Conservation (phyloP, 1,140 invertebrate species). For the Leptonema lineaticorne region DNA sequence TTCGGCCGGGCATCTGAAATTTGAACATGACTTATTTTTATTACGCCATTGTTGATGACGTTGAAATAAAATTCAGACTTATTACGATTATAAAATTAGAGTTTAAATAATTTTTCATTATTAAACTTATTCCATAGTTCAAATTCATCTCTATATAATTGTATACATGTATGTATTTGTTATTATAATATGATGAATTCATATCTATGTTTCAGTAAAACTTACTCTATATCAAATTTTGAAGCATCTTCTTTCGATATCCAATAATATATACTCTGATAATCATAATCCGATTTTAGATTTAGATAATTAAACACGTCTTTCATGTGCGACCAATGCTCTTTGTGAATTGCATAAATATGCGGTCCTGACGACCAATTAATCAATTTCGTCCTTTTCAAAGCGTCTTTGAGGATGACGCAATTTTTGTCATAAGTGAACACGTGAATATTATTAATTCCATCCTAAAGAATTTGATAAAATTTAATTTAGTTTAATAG, state of each 20-base stretch:
- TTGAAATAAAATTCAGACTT: too few species aligned
- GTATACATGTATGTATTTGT: too few species aligned
- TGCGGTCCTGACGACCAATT: constrained; percentile 29
- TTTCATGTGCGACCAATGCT: constrained; percentile 36
- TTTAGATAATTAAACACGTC: constrained; percentile 24
- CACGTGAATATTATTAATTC: constrained; percentile 19
- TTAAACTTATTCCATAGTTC: background rate
- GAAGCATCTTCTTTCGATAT: constrained; percentile 36
- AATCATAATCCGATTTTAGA: constrained; percentile 30
- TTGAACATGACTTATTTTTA: constrained; percentile 5
- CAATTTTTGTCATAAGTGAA: constrained; percentile 35
- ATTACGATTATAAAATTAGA: constrained; percentile 1
- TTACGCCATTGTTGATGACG: background rate
- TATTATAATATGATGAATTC: too few species aligned
- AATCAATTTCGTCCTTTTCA: constrained; percentile 20
- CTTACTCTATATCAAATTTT: constrained; percentile 40
- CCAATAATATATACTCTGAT: constrained; percentile 36
- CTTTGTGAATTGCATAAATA: constrained; percentile 38
- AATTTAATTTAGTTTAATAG: too few species aligned
- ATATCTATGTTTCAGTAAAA: background rate
- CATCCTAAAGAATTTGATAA: too few species aligned
- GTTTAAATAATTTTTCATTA: background rate
- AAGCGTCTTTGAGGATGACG: constrained; percentile 21
- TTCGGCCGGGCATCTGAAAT: constrained; percentile 43
- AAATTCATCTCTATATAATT: too few species aligned